These are phyloP conservation scores for Crocidura indochinensis DNA, from an alignment of 2,797 vertebrate species.

Conservation along the genomic window DNA sequence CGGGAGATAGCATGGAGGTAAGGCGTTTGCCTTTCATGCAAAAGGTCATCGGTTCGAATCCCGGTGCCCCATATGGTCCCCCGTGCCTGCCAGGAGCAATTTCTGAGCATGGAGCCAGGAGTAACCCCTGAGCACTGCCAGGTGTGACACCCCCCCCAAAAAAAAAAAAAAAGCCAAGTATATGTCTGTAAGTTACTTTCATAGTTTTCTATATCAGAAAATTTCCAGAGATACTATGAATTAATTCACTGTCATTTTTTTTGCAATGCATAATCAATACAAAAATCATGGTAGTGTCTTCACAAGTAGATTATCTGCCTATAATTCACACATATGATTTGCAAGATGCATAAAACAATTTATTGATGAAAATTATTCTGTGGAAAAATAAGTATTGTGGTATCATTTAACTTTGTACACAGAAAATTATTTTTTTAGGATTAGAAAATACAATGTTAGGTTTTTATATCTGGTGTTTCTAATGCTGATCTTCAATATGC, in stretches of 20 bases:
- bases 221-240: neutral
- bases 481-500: slow-evolving; percentile 6
- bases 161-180: no score
- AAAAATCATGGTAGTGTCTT: neutral
- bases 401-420: neutral
- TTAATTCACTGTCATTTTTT: neutral
- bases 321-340: neutral
- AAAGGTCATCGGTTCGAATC: no score
- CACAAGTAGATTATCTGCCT: neutral
- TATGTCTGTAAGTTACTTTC: neutral
- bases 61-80: no score
- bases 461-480: neutral
- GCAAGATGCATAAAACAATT: neutral
- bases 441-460: neutral
- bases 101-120: no score
- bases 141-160: no score
- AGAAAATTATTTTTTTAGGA: neutral
- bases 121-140: no score
- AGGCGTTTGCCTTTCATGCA: no score
- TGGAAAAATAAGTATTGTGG: no score
- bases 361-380: neutral
- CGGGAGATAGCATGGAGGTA: no score
- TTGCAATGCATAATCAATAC: neutral
- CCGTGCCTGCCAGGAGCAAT: no score
- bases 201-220: neutral